A percentile compares a stretch with the other conserved stretches of the same genome.
These are phyloP conservation scores for Bradypodion pumilum DNA, from an alignment of 2,797 vertebrate genomes.

Conservation along the genomic window DNA sequence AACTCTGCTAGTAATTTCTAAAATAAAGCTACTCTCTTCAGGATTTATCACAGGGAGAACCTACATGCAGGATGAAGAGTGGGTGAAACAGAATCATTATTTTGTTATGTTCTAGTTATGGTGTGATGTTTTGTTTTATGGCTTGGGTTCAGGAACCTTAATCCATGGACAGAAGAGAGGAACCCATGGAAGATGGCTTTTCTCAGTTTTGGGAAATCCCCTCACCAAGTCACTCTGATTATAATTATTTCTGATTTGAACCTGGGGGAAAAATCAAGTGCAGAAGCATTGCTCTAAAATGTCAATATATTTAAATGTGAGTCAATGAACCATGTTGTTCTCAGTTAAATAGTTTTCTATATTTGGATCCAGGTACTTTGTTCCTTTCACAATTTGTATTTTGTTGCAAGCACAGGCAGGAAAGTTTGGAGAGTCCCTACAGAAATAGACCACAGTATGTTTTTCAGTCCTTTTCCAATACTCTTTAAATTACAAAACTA, in stretches of 20 bases:
- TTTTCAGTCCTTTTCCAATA: not conserved
- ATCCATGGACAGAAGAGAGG: not conserved
- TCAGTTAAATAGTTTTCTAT: not conserved
- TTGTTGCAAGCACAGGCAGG: not conserved
- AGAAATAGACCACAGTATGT: not conserved
- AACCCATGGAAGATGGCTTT: not conserved
- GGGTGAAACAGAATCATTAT: no score
- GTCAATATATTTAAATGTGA: slow-evolving; percentile 8
- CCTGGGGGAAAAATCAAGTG: not conserved
- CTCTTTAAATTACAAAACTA: not conserved
- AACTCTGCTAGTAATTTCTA: no score
- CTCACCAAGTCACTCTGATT: not conserved
- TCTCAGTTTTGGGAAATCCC: not conserved
- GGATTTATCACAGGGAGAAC: no score
- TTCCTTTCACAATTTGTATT: not conserved
- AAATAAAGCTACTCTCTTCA: no score
- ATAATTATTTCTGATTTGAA: not conserved
- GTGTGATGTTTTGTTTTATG: no score
- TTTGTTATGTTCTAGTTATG: no score
- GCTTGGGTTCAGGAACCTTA: no score
- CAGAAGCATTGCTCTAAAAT: slow-evolving; percentile 3
- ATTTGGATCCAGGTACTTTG: not conserved
- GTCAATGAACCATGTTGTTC: not conserved
- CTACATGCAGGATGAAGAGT: no score
- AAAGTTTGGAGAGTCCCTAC: not conserved